Conservation (phyloP, 2,797 vertebrate genomes). For the Serranus cabrilla region DNA sequence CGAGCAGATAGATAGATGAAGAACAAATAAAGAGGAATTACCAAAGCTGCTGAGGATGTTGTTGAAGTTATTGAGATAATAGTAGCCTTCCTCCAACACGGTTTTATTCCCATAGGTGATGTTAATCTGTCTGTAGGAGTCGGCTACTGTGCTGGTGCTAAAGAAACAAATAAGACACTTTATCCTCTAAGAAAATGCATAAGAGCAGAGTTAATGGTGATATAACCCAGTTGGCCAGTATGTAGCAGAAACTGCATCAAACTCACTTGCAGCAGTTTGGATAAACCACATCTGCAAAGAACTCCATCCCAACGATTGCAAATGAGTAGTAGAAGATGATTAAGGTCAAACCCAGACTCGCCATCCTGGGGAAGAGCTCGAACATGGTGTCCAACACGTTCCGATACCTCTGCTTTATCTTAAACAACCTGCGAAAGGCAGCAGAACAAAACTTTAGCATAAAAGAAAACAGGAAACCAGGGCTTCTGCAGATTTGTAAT, state of each 20-base stretch:
- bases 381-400: constrained; percentile 99
- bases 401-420: constrained; percentile 95
- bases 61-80: constrained; percentile 99
- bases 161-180: neutral
- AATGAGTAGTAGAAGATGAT: constrained; percentile 99
- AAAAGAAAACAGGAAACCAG: neutral
- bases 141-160: constrained; percentile 94
- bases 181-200: neutral
- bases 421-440: constrained; percentile 89
- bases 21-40: constrained; percentile 70
- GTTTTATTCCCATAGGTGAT: constrained; percentile 91
- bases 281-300: constrained; percentile 93
- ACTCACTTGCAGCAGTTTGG: constrained; percentile 99
- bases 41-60: constrained; percentile 98
- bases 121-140: constrained; percentile 92
- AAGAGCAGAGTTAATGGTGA: neutral
- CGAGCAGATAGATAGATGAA: neutral
- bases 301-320: constrained; percentile 98
- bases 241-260: neutral
- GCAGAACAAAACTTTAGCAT: neutral
- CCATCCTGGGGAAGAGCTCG: constrained; percentile 97
- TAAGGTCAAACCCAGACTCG: constrained; percentile 95
- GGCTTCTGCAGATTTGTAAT: no score
- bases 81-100: constrained; percentile 93
- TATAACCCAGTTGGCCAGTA: neutral